Base-by-base conservation (phyloP, 2,797 vertebrate species). In the Botia kubotai region DNA sequence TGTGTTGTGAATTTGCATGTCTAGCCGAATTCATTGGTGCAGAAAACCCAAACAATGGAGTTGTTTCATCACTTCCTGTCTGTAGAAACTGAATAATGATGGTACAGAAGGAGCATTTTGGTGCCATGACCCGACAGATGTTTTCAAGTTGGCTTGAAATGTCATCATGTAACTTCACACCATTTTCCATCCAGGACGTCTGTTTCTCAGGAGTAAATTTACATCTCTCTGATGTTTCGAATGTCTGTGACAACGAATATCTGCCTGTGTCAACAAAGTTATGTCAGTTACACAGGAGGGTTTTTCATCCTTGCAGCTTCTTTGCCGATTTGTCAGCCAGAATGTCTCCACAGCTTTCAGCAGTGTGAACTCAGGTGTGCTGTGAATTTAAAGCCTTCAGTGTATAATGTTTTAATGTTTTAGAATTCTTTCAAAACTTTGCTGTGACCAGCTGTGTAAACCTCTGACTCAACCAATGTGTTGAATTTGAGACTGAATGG, bases 231-330 rank as follows among this genome's bases (percentile, higher is more conserved):
- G 58, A 79, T 72, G 60, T 66, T 11, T 63, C 14, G 5, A 10
- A 75, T 33, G 68, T 50, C 68, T 39, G 46, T 65, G 69, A 57
- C 68, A 65, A 53, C 65, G 48, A 63, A 55, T 68, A 19, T 79
- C 46, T 72, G 69, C 60, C 48, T 71, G 48, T 71, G 77, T 71
- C 67, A 79, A 71, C 77, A 79, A 57, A 63, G 26, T 79, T 79
- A 63, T 79, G 77, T 79, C 77, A 79, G 26, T 63, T 53, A 50
- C 57, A 23, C 46, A 43, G 52, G 75, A 50, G 12, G 71, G 29
- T 63, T 74, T 80, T 74, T 80, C 17, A 67, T 57, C 63, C 33
- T 16, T 57, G 19, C 14, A 29, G 67, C 62, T 43, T 57, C 60
- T 69, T 77, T 55, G 21, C 65, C 68, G 33, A 57, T 77, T 46